phyloP scores from a whole-genome alignment of 1,140 invertebrate species.

The Aphis gossypii region DNA sequence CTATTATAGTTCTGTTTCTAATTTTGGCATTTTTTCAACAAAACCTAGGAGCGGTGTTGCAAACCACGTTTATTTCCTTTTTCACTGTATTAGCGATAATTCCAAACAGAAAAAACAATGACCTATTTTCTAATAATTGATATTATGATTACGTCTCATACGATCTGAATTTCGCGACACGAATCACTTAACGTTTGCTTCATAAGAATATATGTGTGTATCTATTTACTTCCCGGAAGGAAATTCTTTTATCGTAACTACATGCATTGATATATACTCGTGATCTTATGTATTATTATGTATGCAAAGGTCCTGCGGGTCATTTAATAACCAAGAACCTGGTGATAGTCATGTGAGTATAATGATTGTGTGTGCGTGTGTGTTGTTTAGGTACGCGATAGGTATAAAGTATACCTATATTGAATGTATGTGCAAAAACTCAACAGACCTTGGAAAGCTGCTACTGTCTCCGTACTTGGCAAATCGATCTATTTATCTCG shows the following conservation, averaged over 20 bases:
- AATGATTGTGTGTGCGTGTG: background rate
- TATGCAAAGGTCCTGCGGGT: background rate
- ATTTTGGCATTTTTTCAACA: conserved; percentile 31
- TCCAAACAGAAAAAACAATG: background rate
- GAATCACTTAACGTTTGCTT: conserved; percentile 24
- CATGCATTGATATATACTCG: background rate
- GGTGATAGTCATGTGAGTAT: background rate
- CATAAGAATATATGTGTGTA: background rate
- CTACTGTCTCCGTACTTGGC: background rate
- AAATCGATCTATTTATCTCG: conserved; percentile 16
- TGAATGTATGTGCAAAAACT: background rate
- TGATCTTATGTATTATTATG: background rate
- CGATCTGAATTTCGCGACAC: conserved; percentile 20
- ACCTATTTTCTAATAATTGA: conserved; percentile 30
- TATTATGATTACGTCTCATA: background rate
- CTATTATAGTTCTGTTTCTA: background rate
- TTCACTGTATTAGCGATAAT: background rate
- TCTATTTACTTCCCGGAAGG: background rate
- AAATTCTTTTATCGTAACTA: background rate
- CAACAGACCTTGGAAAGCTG: conserved; percentile 33
- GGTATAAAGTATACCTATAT: background rate
- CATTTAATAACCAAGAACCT: background rate
- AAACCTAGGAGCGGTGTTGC: background rate
- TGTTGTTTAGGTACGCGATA: background rate
- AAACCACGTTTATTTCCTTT: background rate